Percentiles rank a stretch among this genome's conserved stretches.
Evolutionary conservation across 2,113 vertebrate genomes (phyloP).

Genomic region (Megalops atlanticus): DNA sequence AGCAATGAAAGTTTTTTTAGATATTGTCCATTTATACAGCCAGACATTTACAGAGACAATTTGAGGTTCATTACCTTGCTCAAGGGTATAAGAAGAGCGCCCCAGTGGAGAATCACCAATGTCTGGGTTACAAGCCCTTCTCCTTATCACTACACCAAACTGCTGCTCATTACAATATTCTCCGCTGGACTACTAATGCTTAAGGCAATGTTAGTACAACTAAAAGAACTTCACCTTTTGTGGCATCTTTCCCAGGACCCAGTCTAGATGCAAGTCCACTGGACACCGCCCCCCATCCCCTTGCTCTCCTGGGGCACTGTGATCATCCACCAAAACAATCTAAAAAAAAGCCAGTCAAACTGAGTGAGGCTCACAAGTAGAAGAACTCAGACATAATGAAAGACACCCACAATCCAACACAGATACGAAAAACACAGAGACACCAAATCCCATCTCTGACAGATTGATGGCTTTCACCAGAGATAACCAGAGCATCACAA

Average conservation of each 20-base stretch:
- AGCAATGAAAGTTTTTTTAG: too few species aligned
- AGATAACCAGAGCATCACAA: neutral
- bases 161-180: too few species aligned
- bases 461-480: neutral
- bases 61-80: too few species aligned
- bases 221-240: slow-evolving; percentile 71
- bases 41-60: too few species aligned
- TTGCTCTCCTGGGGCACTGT: slow-evolving; percentile 5
- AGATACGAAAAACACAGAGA: neutral
- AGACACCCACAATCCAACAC: too few species aligned
- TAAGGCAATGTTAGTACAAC: neutral
- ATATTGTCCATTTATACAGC: too few species aligned
- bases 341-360: slow-evolving; percentile 34
- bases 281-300: slow-evolving; percentile 53
- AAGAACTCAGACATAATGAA: neutral
- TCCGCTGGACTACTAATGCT: neutral
- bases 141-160: too few species aligned
- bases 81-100: too few species aligned
- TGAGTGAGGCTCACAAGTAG: neutral
- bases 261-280: slow-evolving; percentile 86
- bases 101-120: too few species aligned
- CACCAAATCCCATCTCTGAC: neutral
- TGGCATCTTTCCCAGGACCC: slow-evolving; percentile 93
- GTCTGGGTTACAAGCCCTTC: too few species aligned
- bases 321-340: slow-evolving; percentile 77